Evolutionary conservation across 2,797 vertebrate genomes (phyloP), one percentile per base, ranked within the genome.

Genomic region (Varecia variegata): DNA sequence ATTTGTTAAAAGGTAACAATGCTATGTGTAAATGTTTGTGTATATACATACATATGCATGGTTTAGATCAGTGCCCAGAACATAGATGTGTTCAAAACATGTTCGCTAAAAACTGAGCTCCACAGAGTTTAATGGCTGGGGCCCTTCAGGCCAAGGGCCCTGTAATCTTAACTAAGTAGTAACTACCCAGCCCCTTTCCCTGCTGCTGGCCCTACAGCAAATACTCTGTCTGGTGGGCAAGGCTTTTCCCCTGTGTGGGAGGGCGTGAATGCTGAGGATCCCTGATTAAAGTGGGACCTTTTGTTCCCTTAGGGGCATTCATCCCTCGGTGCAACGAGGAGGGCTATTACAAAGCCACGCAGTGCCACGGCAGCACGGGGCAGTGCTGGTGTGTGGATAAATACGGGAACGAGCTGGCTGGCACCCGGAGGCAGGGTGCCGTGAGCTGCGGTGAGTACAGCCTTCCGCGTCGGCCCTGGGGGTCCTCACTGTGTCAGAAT

Each of bases 381-480:
- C 99, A 99, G 98, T 99, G 99, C 98, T 99, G 99, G 99, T 99
- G 99, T 90, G 99, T 99, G 77, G 99, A 99, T 98, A 99, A 99
- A 97, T 99, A 99, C 0, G 99, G 99, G 52, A 99, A 99, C 1
- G 99, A 99, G 98, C 99, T 99, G 18, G 99, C 99, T 0, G 99
- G 99, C 97, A 99, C 99, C 90, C 99, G 99, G 98, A 99, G 99
- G 98, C 99, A 99, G 98, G 99, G 99, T 65, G 98, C 99, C 27
- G 99, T 99, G 35, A 99, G 98, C 97, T 99, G 99, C 38, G 99
- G 99, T 99, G 98, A 99, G 99, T 98, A 95, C 90, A 38, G 90
- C n/a, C 50, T 38, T 23, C 76, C 1, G 32, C 0, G 7, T 5
- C 62, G 12, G n/a, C 25, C 38, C 18, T 0, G 2, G 2, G 32